Conservation (phyloP, 1,140 invertebrate species). For the Platyscapa corneri region DNA sequence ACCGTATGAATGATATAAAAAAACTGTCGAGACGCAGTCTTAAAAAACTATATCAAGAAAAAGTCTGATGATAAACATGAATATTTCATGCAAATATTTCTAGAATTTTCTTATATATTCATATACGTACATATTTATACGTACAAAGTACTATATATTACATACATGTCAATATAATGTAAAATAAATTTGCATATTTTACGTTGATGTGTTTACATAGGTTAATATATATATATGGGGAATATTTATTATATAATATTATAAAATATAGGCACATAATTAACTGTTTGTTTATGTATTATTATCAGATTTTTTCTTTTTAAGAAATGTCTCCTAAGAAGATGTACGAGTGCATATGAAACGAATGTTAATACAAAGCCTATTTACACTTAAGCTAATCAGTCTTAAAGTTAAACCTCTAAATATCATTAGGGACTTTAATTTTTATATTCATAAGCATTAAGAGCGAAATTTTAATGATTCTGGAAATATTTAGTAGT, state of each 20-base stretch:
- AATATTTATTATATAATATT: constrained; percentile 41
- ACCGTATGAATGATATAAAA: constrained; percentile 51
- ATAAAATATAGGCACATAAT: constrained; percentile 39
- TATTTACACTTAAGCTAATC: constrained; percentile 64
- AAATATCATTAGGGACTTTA: constrained; percentile 71
- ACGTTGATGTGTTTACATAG: constrained; percentile 44
- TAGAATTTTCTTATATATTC: constrained; percentile 53
- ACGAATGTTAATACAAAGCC: constrained; percentile 57
- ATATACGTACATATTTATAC: constrained; percentile 53
- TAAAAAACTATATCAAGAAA: constrained; percentile 39
- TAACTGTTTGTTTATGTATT: constrained; percentile 35
- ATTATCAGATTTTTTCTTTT: constrained; percentile 39
- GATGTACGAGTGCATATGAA: constrained; percentile 33
- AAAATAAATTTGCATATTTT: constrained; percentile 46
- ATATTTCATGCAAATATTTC: constrained; percentile 55
- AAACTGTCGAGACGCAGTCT: constrained; percentile 24
- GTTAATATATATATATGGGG: constrained; percentile 48
- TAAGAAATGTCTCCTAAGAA: constrained; percentile 35
- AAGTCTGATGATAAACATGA: constrained; percentile 43
- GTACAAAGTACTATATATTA: constrained; percentile 60
- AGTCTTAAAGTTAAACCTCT: constrained; percentile 64
- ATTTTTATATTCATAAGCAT: constrained; percentile 69
- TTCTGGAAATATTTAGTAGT: constrained; percentile 73
- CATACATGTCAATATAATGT: constrained; percentile 45
- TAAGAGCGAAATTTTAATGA: constrained; percentile 62